A percentile compares a stretch with the other conserved stretches of the same genome.
phyloP scores from a whole-genome alignment of 1,140 invertebrate genomes.

The Tachypleus tridentatus region DNA sequence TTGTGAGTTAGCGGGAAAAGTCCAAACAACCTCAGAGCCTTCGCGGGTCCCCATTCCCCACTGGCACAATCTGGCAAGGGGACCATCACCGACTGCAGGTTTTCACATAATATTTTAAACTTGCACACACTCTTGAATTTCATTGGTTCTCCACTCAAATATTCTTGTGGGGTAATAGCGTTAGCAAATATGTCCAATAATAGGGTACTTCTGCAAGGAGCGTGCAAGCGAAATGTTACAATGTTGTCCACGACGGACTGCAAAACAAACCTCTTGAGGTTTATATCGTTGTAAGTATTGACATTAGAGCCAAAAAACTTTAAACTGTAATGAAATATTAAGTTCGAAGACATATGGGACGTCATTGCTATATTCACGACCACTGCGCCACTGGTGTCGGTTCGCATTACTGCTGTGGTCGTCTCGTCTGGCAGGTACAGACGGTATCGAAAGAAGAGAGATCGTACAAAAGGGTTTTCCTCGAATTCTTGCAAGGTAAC shows the following conservation, averaged over 20 bases:
- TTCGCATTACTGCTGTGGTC: slow-evolving; percentile 74
- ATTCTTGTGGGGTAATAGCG: slow-evolving; percentile 83
- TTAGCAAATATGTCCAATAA: slow-evolving; percentile 95
- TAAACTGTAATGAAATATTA: slow-evolving; percentile 92
- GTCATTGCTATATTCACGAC: slow-evolving; percentile 87
- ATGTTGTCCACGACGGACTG: too few relatives aligned
- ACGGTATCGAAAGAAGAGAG: slow-evolving; percentile 93
- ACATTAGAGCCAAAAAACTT: slow-evolving; percentile 81
- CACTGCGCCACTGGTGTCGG: slow-evolving; percentile 76
- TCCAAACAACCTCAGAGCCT: slow-evolving; percentile 24
- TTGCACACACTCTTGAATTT: slow-evolving; percentile 99
- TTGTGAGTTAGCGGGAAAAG: slow-evolving; percentile 45
- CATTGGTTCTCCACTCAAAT: slow-evolving; percentile 90
- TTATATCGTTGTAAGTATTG: slow-evolving; percentile 31
- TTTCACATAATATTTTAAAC: slow-evolving; percentile 90
- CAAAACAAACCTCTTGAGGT: slow-evolving; percentile 50
- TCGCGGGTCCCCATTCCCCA: slow-evolving; percentile 42
- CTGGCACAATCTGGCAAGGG: too few relatives aligned
- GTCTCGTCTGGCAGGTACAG: slow-evolving; percentile 65
- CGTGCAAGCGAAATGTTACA: slow-evolving; percentile 72
- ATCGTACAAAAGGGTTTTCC: slow-evolving; percentile 90
- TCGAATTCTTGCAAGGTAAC: slow-evolving; percentile 65
- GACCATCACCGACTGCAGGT: slow-evolving; percentile 77
- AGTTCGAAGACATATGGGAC: slow-evolving; percentile 74
- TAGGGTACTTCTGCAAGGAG: slow-evolving; percentile 81